Base-by-base conservation (phyloP, 2,888 invertebrate genomes). In the Muschampia plurimacula region DNA sequence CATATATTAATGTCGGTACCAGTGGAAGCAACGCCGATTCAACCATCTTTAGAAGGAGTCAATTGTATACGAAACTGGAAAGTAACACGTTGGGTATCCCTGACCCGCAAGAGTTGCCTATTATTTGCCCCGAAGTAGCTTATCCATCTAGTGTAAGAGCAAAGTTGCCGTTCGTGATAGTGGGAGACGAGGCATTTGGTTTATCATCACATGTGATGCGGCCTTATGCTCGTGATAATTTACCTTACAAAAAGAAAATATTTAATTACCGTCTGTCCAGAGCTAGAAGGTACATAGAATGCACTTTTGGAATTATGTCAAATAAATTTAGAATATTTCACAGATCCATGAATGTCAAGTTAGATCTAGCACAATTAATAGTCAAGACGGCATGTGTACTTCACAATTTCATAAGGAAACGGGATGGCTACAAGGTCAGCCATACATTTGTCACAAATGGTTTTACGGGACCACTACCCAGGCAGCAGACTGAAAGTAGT, bases 371-470 rank as follows among this genome's bases (percentile, higher is more conserved):
- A 49, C 28, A 39, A 52, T 39, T 41, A 49, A 67, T 71, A 44
- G 60, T 74, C 46, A 74, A 74, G 67, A 44, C 74, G 62, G 59
- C 28, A 28, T 74, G 74, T 60, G 60, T 74, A 49, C 65, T 74
- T 32, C 74, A 74, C 59, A 74, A 74, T 63, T 74, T 71, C 41
- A 67, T 74, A 66, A 73, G 73, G 63, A 65, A 68, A 73, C 64
- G 73, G 55, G 69, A 69, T 65, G 69, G 69, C 32, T 66, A 66
- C 66, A 71, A 32, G 57, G 71, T 66, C 65, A 59, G 57, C 59
- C 65, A 71, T 66, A 66, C 65, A 59, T 65, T 67, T 57, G 57
- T 57, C 57, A 67, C 57, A 70, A 71, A 74, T 69, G 64, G 49
- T 77, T 52, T 52, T 52, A 52, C 52, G 52, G 52, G 52, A 52